These are phyloP conservation scores for Drosophila kohkoa DNA, from an alignment of 1,140 invertebrate species.

Conservation along the genomic window DNA sequence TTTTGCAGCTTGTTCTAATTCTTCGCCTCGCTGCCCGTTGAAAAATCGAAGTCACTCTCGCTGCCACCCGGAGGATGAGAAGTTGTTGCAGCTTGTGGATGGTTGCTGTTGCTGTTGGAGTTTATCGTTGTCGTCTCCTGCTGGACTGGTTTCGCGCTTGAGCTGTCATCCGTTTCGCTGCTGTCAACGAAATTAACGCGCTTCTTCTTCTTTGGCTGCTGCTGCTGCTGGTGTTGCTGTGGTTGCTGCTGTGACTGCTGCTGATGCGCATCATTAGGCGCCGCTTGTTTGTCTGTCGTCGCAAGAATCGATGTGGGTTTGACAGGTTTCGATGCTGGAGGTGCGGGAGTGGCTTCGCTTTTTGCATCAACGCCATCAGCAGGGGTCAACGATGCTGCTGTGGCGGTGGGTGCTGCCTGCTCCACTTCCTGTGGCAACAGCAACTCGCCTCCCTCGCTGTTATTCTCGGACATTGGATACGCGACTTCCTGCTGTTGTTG, in stretches of 20 bases:
- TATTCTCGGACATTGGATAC: conserved; percentile 53
- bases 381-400: background rate
- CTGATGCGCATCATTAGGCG: conserved; percentile 73
- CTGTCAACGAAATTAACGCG: conserved; percentile 84
- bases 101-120: conserved; percentile 3
- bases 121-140: conserved; percentile 27
- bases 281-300: conserved; percentile 75
- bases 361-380: conserved; percentile 9
- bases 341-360: conserved; percentile 29
- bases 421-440: conserved; percentile 53
- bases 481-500: conserved; percentile 59
- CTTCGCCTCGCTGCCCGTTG: conserved; percentile 79
- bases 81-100: conserved; percentile 12
- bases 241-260: conserved; percentile 67
- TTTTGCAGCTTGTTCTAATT: conserved; percentile 76
- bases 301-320: conserved; percentile 82
- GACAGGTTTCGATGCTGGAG: conserved; percentile 44
- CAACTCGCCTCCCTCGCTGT: conserved; percentile 23
- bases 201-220: conserved; percentile 83
- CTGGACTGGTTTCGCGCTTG: conserved; percentile 72
- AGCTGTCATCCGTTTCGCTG: conserved; percentile 84
- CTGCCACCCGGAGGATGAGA: conserved; percentile 41
- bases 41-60: conserved; percentile 84
- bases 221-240: conserved; percentile 66
- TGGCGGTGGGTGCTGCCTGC: conserved; percentile 5